Base-by-base conservation (phyloP, 1,140 invertebrate genomes). In the Aphelenchoides fujianensis region DNA sequence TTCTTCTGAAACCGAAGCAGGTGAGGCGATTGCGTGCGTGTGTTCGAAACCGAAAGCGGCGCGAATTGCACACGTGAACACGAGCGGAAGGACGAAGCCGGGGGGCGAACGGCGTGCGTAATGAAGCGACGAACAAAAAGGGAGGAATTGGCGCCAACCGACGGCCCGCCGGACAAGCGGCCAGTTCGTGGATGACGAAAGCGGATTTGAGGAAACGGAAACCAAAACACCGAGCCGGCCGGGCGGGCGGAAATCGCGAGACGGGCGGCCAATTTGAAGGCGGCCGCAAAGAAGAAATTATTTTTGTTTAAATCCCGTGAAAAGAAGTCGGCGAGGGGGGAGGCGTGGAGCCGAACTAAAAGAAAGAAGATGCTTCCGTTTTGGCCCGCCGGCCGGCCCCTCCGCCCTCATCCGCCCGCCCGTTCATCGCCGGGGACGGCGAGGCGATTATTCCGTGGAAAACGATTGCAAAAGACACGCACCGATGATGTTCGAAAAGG, bases 401-500 rank as follows among this genome's bases (percentile, higher is more conserved):
- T 23, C 34, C 55, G 28, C 34, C 55, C 19, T 16, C 55, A 30
- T 32, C 28, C 34, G 12, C 5, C 28, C 19, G 55, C 5, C 55
- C 23, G 28, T 59, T 23, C 5, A 19, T 59, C 34, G 28, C 55
- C 12, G 55, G 23, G 34, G 23, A 5, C 28, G 55, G 5, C 23
- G 12, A 48, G 23, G 12, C 41, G 41, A n/a, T n/a, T n/a, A n/a
- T n/a, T n/a, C n/a, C n/a, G n/a, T n/a, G n/a, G n/a, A n/a, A n/a
- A n/a, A n/a, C n/a, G n/a, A n/a, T n/a, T n/a, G n/a, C 12, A 48
- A 48, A 48, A 48, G 41, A 48, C 41, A 48, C 41, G 41, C 41
- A 48, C 41, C 41, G 23, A 48, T 48, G 41, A 48, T 48, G 41
- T 12, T 48, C 23, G 23, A 48, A 48, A 48, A 48, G 41, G 12